phyloP scores from a whole-genome alignment of 2,888 invertebrate species.

The Stenodema calcarata region DNA sequence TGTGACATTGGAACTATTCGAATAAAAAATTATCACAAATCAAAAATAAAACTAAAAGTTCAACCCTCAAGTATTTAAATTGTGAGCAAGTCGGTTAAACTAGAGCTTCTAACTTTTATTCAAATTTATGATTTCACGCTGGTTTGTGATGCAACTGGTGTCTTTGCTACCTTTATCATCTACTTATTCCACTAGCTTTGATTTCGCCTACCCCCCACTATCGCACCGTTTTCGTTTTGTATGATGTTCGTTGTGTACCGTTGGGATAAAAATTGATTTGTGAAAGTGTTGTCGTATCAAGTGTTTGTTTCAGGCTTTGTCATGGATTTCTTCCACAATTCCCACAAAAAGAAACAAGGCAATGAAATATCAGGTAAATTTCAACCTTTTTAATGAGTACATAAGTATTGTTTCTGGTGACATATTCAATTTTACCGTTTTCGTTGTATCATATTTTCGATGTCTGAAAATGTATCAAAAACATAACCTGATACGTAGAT shows the following conservation, averaged over 20 bases:
- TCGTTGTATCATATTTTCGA: no score
- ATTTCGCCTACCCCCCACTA: neutral
- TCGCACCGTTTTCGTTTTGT: neutral
- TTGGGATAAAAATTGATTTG: neutral
- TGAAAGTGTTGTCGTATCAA: neutral
- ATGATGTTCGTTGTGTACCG: neutral
- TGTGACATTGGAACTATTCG: no score
- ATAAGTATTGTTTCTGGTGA: neutral
- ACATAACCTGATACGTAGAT: no score
- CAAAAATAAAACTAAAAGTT: no score
- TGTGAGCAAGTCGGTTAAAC: no score
- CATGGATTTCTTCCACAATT: neutral
- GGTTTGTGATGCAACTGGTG: neutral
- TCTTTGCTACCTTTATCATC: neutral
- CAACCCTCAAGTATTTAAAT: no score
- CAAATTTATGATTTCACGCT: neutral
- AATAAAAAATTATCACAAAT: no score
- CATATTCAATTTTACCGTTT: no score
- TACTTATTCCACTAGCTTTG: neutral
- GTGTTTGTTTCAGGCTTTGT: conserved; percentile 9
- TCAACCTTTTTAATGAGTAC: neutral
- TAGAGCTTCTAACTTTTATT: neutral
- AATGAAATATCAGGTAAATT: neutral
- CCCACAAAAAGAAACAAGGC: neutral
- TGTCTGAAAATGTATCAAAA: no score